Evolutionary conservation across 2,888 invertebrate genomes (phyloP), one percentile per base, ranked within the genome.

Genomic region (Pristionchus japonicus): DNA sequence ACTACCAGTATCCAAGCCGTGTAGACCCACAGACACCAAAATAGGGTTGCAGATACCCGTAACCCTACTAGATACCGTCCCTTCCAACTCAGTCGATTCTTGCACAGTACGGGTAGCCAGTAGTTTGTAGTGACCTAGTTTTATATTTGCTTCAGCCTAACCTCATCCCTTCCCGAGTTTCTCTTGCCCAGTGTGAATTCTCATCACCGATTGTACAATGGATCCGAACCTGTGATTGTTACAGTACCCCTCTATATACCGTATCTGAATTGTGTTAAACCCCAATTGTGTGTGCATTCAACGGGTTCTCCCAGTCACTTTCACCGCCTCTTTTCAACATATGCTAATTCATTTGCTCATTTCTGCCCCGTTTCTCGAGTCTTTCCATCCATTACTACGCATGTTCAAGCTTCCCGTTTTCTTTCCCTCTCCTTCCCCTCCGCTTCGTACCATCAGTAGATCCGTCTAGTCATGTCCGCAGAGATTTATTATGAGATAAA

Each of bases 351-450:
- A 77, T 17, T 77, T 77, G 43, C 77, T 77, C 43, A 77, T 47
- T 77, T 43, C 27, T 27, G 27, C 43, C 77, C 70, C 43, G 23
- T 77, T 43, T 77, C 43, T 43, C 77, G 77, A 77, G 77, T 77
- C 77, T 77, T 77, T 47, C 70, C 77, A 47, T 77, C 77, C 77
- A 77, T 77, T 77, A 77, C 77, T 77, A 77, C 77, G 77, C 77
- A 77, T 77, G 40, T 77, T 27, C 77, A 43, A 0, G 4, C 27
- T 47, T 77, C 47, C 77, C 37, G 47, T 77, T 47, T 67, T 67
- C 34, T 34, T 34, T 31, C 31, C n/a, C 43, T 9, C 43, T 15
- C 43, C 34, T 4, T 27, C 15, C 34, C 67, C 34, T 67, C 31
- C 31, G 52, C 23, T 34, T 31, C 77, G 43, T 70, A 70, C 43